A percentile compares a stretch with the other conserved stretches of the same genome.
phyloP scores from a whole-genome alignment of 2,888 invertebrate genomes.

The Phengaris arion region DNA sequence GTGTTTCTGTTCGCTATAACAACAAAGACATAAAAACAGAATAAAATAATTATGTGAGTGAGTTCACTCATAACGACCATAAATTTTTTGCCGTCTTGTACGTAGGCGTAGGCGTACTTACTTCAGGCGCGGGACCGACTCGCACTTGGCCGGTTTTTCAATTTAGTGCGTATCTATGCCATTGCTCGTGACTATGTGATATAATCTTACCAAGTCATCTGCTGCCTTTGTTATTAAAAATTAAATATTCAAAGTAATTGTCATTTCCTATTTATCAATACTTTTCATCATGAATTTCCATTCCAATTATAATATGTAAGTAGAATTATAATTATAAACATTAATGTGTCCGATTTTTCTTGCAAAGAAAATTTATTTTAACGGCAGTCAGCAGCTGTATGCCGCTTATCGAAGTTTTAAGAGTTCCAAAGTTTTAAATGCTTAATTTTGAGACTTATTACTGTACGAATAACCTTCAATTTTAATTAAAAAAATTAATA shows the following conservation, averaged over 20 bases:
- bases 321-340: not conserved
- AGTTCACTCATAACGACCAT: too few relatives aligned
- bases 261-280: constrained; percentile 5
- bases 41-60: too few relatives aligned
- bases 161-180: not conserved
- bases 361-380: not conserved
- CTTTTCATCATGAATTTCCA: not conserved
- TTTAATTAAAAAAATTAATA: too few relatives aligned
- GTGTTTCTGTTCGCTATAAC: too few relatives aligned
- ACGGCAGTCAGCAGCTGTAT: not conserved
- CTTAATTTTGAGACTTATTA: too few relatives aligned
- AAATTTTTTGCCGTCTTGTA: too few relatives aligned
- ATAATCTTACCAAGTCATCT: not conserved
- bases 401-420: too few relatives aligned
- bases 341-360: not conserved
- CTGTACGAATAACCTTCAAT: too few relatives aligned
- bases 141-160: not conserved
- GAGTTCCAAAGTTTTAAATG: too few relatives aligned
- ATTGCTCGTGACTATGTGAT: not conserved
- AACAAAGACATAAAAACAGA: too few relatives aligned
- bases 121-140: too few relatives aligned
- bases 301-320: not conserved
- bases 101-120: too few relatives aligned
- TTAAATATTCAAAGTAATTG: not conserved
- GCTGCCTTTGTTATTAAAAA: constrained; percentile 3